These are phyloP conservation scores for Epirrhoe alternata DNA, from an alignment of 2,888 invertebrate species.

Conservation along the genomic window DNA sequence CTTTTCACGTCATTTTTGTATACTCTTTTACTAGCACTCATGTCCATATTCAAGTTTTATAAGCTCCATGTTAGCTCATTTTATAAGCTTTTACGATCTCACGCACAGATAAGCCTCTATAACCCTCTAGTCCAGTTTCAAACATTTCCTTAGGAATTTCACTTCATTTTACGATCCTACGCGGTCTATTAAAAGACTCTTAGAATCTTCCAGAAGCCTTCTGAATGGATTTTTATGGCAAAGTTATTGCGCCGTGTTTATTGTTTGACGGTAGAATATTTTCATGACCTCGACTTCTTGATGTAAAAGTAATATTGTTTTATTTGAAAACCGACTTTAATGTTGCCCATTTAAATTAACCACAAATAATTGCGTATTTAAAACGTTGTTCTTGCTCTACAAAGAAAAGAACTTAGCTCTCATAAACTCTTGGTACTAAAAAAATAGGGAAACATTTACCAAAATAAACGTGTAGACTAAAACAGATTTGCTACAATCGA, in stretches of 20 bases:
- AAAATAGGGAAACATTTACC: too few species aligned
- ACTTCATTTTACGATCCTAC: slow-evolving; percentile 59
- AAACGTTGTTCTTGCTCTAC: too few species aligned
- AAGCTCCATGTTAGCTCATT: slow-evolving; percentile 1
- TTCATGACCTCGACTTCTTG: slow-evolving; percentile 33
- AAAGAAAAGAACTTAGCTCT: too few species aligned
- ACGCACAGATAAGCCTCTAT: slow-evolving; percentile 43
- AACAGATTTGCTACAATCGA: too few species aligned
- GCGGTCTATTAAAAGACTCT: slow-evolving; percentile 64
- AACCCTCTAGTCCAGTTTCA: slow-evolving; percentile 51
- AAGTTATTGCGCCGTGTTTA: slow-evolving; percentile 58
- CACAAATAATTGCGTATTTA: too few species aligned
- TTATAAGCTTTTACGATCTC: slow-evolving; percentile 23
- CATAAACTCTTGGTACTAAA: too few species aligned
- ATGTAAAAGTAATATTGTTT: not conserved
- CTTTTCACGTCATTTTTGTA: not conserved
- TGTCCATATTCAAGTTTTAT: not conserved
- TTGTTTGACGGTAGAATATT: slow-evolving; percentile 48
- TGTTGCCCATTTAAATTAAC: too few species aligned
- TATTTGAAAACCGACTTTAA: too few species aligned
- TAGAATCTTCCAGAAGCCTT: slow-evolving; percentile 34
- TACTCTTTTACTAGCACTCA: not conserved
- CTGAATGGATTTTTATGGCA: slow-evolving; percentile 51
- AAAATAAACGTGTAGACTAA: too few species aligned
- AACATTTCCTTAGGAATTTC: slow-evolving; percentile 63